Percentiles rank a stretch among this genome's conserved stretches.
phyloP scores from a whole-genome alignment of 2,888 invertebrate genomes.

The Lissonota sp. region DNA sequence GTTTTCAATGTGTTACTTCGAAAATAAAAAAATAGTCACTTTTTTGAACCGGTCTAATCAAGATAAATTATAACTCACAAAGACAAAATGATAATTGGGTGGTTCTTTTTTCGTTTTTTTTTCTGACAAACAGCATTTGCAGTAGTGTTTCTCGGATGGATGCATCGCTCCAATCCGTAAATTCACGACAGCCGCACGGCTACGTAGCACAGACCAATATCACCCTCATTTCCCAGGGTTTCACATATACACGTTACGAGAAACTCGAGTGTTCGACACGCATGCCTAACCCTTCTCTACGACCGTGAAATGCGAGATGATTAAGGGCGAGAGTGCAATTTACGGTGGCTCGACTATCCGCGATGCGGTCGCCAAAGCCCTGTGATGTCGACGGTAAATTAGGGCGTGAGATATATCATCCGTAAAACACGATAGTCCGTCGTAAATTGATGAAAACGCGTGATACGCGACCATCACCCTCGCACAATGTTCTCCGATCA shows the following conservation, averaged over 20 bases:
- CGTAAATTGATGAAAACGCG: constrained; percentile 60
- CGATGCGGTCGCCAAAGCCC: constrained; percentile 33
- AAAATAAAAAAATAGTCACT: too few species aligned
- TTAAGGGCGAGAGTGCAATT: constrained; percentile 65
- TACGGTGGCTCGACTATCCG: constrained; percentile 60
- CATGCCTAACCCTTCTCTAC: constrained; percentile 64
- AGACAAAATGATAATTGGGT: too few species aligned
- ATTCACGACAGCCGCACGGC: constrained; percentile 55
- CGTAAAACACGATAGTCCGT: constrained; percentile 59
- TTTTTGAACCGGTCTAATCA: too few species aligned
- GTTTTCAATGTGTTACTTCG: too few species aligned
- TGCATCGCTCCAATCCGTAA: constrained; percentile 56
- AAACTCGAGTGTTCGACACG: constrained; percentile 59
- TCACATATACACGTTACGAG: constrained; percentile 35
- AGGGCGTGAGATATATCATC: constrained; percentile 62
- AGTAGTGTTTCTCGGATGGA: constrained; percentile 37
- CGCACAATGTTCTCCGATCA: too few species aligned
- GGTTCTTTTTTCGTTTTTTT: too few species aligned
- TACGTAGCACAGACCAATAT: constrained; percentile 45
- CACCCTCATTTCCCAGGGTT: constrained; percentile 15
- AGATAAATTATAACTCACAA: too few species aligned
- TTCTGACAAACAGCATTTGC: too few species aligned
- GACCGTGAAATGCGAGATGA: constrained; percentile 65
- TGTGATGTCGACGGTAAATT: constrained; percentile 54
- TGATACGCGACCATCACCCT: neutral